These are phyloP conservation scores for Trichogramma pretiosum DNA, from an alignment of 1,140 invertebrate genomes.

Conservation along the genomic window DNA sequence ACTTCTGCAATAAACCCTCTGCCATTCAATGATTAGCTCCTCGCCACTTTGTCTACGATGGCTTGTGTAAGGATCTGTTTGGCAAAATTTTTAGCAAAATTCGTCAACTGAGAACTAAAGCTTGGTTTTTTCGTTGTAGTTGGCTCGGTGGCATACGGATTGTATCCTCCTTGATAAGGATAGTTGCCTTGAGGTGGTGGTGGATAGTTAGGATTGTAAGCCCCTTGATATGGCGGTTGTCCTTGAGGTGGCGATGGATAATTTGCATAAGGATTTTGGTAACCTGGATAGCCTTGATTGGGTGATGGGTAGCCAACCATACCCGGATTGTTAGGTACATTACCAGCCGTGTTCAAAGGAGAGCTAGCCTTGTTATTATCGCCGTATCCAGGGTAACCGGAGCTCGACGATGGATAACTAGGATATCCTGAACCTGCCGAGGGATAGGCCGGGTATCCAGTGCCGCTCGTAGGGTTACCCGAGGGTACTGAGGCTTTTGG, in stretches of 20 bases:
- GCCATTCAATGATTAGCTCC: constrained; percentile 21
- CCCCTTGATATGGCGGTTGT: constrained; percentile 8
- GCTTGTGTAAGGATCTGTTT: constrained; percentile 29
- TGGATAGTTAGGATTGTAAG: constrained; percentile 20
- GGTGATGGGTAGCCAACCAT: constrained; percentile 7
- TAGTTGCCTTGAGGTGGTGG: constrained; percentile 16
- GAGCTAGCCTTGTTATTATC: constrained; percentile 12
- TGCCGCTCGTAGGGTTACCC: not conserved
- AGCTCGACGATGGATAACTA: constrained; percentile 16
- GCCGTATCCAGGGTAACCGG: constrained; percentile 23
- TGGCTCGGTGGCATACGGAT: constrained; percentile 15
- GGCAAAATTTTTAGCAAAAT: constrained; percentile 32
- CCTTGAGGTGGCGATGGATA: constrained; percentile 14
- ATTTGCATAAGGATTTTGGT: constrained; percentile 5
- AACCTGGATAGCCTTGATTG: constrained; percentile 9
- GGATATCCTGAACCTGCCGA: not conserved
- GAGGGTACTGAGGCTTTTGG: not conserved
- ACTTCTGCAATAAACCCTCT: too few relatives aligned
- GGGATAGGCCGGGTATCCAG: not conserved
- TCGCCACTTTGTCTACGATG: constrained; percentile 33
- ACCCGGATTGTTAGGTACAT: not conserved
- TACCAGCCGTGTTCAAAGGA: not conserved
- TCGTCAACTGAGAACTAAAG: constrained; percentile 29
- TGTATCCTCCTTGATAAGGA: constrained; percentile 16
- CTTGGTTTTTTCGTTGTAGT: constrained; percentile 29